A percentile compares a stretch with the other conserved stretches of the same genome.
These are phyloP conservation scores for Philopedon plagiatum DNA, from an alignment of 2,888 invertebrate species.

Conservation along the genomic window DNA sequence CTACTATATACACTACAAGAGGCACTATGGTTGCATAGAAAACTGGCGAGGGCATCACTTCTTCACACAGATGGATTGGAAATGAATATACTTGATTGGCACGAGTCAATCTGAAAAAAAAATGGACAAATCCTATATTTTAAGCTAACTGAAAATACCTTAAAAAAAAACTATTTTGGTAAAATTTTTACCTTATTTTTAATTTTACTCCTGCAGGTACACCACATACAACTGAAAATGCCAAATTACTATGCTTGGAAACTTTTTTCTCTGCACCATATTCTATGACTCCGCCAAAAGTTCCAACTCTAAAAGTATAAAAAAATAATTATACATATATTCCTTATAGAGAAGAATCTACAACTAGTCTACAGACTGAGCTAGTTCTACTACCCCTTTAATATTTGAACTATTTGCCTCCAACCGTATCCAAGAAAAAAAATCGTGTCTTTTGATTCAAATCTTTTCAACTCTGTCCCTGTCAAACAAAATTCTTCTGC, in stretches of 20 bases:
- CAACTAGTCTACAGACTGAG: too few species aligned
- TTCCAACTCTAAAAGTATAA: constrained; percentile 80
- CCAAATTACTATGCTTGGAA: constrained; percentile 89
- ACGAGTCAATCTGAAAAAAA: constrained; percentile 79
- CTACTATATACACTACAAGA: constrained; percentile 82
- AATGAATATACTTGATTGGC: constrained; percentile 91
- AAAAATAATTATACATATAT: too few species aligned
- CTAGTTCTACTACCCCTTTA: too few species aligned
- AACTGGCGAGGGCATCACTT: constrained; percentile 89
- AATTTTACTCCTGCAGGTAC: constrained; percentile 90
- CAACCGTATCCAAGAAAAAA: too few species aligned
- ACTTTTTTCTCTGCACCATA: constrained; percentile 95
- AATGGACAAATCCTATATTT: too few species aligned
- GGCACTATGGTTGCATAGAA: constrained; percentile 96
- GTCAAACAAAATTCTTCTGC: too few species aligned
- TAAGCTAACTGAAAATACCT: constrained; percentile 2
- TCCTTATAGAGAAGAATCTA: too few species aligned
- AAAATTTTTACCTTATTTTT: constrained; percentile 81
- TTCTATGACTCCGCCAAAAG: constrained; percentile 89
- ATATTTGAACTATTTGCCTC: too few species aligned
- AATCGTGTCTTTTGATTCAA: too few species aligned
- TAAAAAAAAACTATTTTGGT: not conserved
- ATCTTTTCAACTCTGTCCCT: too few species aligned
- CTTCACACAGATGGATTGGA: constrained; percentile 92
- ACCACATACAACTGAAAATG: constrained; percentile 88